phyloP scores from a whole-genome alignment of 2,888 invertebrate genomes.

The Argynnis bischoffii region DNA sequence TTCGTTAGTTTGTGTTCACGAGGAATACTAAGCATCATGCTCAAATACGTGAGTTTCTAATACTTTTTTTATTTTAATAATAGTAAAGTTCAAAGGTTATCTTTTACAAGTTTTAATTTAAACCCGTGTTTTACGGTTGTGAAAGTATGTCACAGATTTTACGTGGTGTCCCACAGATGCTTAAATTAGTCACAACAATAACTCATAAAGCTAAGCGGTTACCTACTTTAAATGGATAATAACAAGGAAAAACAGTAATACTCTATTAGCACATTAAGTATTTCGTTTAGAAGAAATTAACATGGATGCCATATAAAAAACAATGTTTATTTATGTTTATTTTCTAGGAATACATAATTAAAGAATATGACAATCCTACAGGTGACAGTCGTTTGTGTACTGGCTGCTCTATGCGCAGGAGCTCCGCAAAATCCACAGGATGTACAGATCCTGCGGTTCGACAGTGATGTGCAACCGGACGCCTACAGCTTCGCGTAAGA shows the following conservation, averaged over 20 bases:
- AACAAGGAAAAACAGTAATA: too few relatives aligned
- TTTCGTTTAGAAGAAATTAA: background rate
- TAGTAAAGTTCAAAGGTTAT: constrained; percentile 38
- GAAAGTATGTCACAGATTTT: constrained; percentile 55
- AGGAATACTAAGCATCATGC: constrained; percentile 76
- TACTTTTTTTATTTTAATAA: constrained; percentile 46
- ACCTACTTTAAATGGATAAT: constrained; percentile 1
- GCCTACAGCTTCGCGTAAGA: constrained; percentile 86
- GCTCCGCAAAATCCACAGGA: constrained; percentile 71
- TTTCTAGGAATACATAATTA: background rate
- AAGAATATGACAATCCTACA: constrained; percentile 40
- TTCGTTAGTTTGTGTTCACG: constrained; percentile 78
- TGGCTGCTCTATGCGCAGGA: constrained; percentile 62
- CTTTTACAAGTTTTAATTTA: constrained; percentile 22
- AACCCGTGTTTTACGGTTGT: constrained; percentile 38
- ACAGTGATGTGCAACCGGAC: constrained; percentile 84
- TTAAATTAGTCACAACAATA: constrained; percentile 40
- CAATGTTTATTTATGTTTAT: background rate
- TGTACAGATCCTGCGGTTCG: constrained; percentile 82
- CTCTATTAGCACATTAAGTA: too few relatives aligned
- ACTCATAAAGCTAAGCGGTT: constrained; percentile 36
- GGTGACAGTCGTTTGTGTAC: constrained; percentile 62
- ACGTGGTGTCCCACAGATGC: constrained; percentile 22
- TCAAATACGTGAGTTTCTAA: constrained; percentile 76
- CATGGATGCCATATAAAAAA: background rate